Evolutionary conservation across 2,797 vertebrate species (phyloP).

Genomic region (Siniperca undulata): DNA sequence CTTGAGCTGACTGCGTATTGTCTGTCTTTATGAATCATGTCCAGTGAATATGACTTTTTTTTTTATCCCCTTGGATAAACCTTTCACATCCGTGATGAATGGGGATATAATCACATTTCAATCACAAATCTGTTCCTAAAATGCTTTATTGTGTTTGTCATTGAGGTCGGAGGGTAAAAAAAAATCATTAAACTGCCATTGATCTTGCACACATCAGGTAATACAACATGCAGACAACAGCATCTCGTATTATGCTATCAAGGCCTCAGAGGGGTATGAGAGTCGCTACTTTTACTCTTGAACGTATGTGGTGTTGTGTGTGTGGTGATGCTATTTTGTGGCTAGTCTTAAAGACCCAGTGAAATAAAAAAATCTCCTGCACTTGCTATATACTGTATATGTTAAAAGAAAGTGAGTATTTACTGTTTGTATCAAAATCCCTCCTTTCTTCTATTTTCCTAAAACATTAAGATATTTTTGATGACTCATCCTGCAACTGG

Average conservation of each 20-base stretch:
- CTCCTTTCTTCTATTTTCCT: no score
- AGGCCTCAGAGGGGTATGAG: neutral
- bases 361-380: neutral
- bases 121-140: slow-evolving; percentile 43
- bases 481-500: no score
- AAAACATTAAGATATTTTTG: neutral
- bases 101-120: slow-evolving; percentile 69
- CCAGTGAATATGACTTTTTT: slow-evolving; percentile 58
- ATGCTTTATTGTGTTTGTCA: slow-evolving; percentile 56
- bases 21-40: slow-evolving; percentile 72
- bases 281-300: neutral
- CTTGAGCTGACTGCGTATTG: slow-evolving; percentile 68
- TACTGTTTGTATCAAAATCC: neutral
- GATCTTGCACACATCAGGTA: neutral
- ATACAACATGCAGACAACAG: neutral
- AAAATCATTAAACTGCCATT: slow-evolving; percentile 10
- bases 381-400: no score
- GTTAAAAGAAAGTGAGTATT: neutral
- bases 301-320: neutral
- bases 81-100: slow-evolving; percentile 73
- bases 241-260: neutral
- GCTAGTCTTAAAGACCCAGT: neutral
- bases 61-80: slow-evolving; percentile 75
- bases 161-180: slow-evolving; percentile 46
- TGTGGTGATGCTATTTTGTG: slow-evolving; percentile 6